Conservation (phyloP, 2,888 invertebrate species). For the Drosophila niveifrons region DNA sequence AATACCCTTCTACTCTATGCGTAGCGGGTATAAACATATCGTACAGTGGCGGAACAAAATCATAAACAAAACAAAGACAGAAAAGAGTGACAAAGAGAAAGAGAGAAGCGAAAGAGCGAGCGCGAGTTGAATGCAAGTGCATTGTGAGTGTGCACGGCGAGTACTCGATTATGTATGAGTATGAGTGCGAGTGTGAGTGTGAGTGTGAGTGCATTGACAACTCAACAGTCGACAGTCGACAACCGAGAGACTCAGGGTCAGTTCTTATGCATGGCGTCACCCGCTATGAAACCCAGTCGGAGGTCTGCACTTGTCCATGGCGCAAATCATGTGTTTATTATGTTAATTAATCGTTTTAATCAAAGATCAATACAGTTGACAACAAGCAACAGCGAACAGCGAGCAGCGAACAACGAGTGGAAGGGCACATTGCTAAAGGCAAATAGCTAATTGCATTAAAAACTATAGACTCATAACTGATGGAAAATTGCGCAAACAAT, state of each 20-base stretch:
- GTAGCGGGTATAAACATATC: too few species aligned
- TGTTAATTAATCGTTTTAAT: slow-evolving; percentile 77
- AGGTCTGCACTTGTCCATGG: slow-evolving; percentile 60
- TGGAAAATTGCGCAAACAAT: slow-evolving; percentile 4
- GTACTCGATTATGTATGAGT: background rate
- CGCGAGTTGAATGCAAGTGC: background rate
- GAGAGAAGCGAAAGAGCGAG: too few species aligned
- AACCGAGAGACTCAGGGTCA: slow-evolving; percentile 46
- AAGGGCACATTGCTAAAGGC: slow-evolving; percentile 7
- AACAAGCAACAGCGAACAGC: slow-evolving; percentile 17
- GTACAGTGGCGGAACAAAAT: slow-evolving; percentile 69
- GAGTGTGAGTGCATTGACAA: slow-evolving; percentile 51
- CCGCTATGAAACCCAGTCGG: slow-evolving; percentile 56
- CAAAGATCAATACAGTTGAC: slow-evolving; percentile 71
- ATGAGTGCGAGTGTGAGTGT: slow-evolving; percentile 11
- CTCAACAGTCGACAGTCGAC: slow-evolving; percentile 2
- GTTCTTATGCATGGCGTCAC: slow-evolving; percentile 64
- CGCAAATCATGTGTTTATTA: slow-evolving; percentile 70
- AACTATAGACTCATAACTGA: slow-evolving; percentile 13
- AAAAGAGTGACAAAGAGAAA: background rate
- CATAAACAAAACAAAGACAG: slow-evolving; percentile 60
- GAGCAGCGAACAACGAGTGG: background rate
- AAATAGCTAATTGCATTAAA: slow-evolving; percentile 40
- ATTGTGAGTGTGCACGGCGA: background rate
- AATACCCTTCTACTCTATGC: too few species aligned